phyloP scores from a whole-genome alignment of 2,113 vertebrate species.

The Lepus americanus region DNA sequence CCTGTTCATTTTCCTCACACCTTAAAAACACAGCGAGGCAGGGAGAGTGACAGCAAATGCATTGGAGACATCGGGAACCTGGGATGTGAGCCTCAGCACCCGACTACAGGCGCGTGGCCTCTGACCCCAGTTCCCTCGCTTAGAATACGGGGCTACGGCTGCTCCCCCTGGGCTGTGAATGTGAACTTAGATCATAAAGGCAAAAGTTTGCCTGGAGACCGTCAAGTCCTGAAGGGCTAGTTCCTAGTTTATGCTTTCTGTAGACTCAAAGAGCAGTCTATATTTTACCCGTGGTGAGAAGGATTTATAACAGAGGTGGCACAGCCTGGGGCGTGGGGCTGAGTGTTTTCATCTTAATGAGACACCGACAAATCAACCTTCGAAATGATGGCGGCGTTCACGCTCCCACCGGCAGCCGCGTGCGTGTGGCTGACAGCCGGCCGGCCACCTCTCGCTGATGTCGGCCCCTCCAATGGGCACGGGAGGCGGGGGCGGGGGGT shows the following conservation, averaged over 20 bases:
- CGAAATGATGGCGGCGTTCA: background rate
- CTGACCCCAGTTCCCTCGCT: background rate
- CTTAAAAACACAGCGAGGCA: background rate
- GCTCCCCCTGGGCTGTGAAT: background rate
- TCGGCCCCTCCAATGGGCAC: background rate
- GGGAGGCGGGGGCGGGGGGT: accelerated
- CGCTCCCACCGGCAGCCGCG: background rate
- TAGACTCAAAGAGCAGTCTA: background rate
- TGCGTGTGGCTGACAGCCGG: background rate
- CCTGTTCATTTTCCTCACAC: background rate
- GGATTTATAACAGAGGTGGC: constrained; percentile 36
- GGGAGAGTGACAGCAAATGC: accelerated
- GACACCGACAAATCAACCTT: constrained; percentile 50
- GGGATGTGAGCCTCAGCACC: background rate
- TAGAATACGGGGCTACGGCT: background rate
- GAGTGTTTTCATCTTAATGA: constrained; percentile 2
- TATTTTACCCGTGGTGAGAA: constrained; percentile 43
- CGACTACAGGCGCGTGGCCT: background rate
- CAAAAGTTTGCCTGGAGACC: background rate
- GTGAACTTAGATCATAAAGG: background rate
- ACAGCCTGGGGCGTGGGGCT: background rate
- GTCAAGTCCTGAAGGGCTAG: background rate
- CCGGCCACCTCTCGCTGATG: background rate
- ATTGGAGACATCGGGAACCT: accelerated
- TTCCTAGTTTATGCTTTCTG: constrained; percentile 13